phyloP scores from a whole-genome alignment of 2,797 vertebrate genomes.

The Sebastes trivittatus region DNA sequence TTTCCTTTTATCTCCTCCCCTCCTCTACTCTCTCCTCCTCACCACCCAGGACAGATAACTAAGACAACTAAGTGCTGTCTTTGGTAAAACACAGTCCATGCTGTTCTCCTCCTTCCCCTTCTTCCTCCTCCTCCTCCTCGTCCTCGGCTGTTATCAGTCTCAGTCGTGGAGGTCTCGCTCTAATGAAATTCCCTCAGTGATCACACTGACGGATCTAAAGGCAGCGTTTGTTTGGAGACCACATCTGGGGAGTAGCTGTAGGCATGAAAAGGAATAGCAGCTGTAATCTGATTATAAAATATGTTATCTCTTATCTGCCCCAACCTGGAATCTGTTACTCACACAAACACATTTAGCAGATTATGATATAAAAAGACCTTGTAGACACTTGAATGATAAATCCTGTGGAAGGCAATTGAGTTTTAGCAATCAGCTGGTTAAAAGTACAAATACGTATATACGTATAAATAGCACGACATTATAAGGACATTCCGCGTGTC shows the following conservation, averaged over 20 bases:
- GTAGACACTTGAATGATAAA: background rate
- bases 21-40: background rate
- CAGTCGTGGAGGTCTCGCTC: conserved; percentile 56
- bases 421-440: background rate
- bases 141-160: conserved; percentile 58
- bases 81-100: conserved; percentile 52
- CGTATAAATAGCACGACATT: too few relatives aligned
- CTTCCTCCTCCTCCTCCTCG: background rate
- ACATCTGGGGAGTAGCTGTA: conserved; percentile 38
- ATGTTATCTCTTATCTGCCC: conserved; percentile 26
- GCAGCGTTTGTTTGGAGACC: conserved; percentile 27
- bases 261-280: conserved; percentile 23
- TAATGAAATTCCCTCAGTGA: conserved; percentile 69
- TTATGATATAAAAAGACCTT: background rate
- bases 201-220: conserved; percentile 48
- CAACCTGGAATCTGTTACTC: conserved; percentile 23
- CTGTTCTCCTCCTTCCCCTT: conserved; percentile 39
- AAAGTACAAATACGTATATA: too few relatives aligned
- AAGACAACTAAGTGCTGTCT: conserved; percentile 36
- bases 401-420: background rate
- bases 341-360: background rate
- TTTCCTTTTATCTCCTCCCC: background rate
- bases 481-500: too few relatives aligned
- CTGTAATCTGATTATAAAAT: conserved; percentile 44
- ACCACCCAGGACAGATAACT: conserved; percentile 38